Evolutionary conservation across 2,797 vertebrate genomes (phyloP).

Genomic region (Natrix natrix): DNA sequence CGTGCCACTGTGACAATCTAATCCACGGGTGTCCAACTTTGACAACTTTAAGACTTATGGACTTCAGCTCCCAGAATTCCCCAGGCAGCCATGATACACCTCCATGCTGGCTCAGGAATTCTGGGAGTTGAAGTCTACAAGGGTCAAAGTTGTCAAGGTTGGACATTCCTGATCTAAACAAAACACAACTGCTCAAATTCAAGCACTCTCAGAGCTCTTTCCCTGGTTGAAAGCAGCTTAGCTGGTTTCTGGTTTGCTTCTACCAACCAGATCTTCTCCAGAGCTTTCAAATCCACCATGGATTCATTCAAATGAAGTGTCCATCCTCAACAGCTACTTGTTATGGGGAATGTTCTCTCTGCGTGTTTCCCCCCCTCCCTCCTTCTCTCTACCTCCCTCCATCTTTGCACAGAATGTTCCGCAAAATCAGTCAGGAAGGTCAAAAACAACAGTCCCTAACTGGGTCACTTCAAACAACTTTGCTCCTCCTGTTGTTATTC

Average conservation of each 20-base stretch:
- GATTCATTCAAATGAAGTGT: not conserved
- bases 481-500: not conserved
- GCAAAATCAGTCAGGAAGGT: constrained; percentile 17
- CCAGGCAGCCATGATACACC: not conserved
- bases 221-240: not conserved
- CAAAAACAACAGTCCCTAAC: not conserved
- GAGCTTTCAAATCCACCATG: not conserved
- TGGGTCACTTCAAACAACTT: constrained; percentile 11
- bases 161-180: too few relatives aligned
- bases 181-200: not conserved
- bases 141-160: not conserved
- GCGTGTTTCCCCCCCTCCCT: not conserved
- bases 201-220: too few relatives aligned
- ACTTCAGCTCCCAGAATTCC: not conserved
- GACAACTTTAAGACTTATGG: not conserved
- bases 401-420: constrained; percentile 5
- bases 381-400: not conserved
- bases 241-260: not conserved
- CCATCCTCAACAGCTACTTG: too few relatives aligned
- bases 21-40: not conserved
- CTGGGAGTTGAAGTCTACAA: not conserved
- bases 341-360: not conserved
- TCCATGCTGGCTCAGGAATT: not conserved
- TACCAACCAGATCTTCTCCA: not conserved
- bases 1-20: not conserved